Base-by-base conservation (phyloP, 2,797 vertebrate species). In the Gymnoscopelus braueri region DNA sequence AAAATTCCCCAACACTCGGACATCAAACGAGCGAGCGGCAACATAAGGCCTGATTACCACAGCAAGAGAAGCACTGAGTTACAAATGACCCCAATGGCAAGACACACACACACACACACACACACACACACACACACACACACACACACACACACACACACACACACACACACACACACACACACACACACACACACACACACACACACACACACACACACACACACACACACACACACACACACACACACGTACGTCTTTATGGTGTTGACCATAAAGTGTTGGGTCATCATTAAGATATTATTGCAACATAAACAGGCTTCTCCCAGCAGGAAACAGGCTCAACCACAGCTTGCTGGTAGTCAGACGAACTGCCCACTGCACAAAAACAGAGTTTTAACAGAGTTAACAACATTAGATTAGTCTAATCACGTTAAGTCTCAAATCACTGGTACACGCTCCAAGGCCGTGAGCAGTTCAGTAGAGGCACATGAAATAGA, bases 1-100 rank as follows among this genome's bases (percentile, higher is more conserved):
- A 79, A 83, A 74, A 13, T 56, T 81, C 79, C 75, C 15, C 23
- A 63, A n/a, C n/a, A n/a, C n/a, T n/a, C 26, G 7, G 53, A 71
- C 71, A 70, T 78, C 60, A 79, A 83, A 84, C 3, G 3, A n/a
- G 54, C 9, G 11, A 0, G 9, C 3, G 5, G 75, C 51, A 60
- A 55, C 60, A 77, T 68, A 65, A 83, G 70, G 51, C 23, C 53
- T 66, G 24, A 84, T 82, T 64, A 71, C 60, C 35, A 60, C 52
- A 61, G 59, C 5, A 1, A 64, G 60, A 63, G 2, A 0, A 72
- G 4, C 63, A 68, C 47, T 5, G 1, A 52, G 44, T 76, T 72
- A 86, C 64, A 79, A 77, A 85, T 70, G 13, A 74, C 44, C 57
- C 69, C 57, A 67, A 19, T 63, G 69, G 59, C 63, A 15, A 53